Conservation (phyloP, 2,797 vertebrate species). For the Sebastes trivittatus region DNA sequence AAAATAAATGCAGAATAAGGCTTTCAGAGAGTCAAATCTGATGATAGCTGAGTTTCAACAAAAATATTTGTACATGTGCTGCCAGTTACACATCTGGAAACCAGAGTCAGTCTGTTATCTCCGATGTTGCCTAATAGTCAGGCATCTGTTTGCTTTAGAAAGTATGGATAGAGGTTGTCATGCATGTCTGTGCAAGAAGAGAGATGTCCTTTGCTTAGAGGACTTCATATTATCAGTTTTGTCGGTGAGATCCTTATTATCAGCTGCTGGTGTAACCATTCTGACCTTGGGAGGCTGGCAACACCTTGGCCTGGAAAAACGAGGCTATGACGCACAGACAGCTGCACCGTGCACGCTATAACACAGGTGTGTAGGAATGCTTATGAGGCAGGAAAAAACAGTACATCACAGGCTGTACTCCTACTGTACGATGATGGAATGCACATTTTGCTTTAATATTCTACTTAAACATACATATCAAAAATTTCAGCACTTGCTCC, state of each 20-base stretch:
- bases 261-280: slow-evolving; percentile 29
- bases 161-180: not conserved
- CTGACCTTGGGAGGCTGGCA: slow-evolving; percentile 33
- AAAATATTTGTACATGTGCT: not conserved
- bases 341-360: slow-evolving; percentile 34
- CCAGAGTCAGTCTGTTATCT: not conserved
- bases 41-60: not conserved
- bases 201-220: slow-evolving; percentile 16
- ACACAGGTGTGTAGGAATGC: slow-evolving; percentile 51
- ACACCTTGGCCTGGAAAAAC: slow-evolving; percentile 57
- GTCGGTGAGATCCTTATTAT: slow-evolving; percentile 36
- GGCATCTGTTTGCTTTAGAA: not conserved
- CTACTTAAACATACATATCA: not conserved
- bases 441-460: not conserved
- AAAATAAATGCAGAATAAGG: not conserved
- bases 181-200: not conserved
- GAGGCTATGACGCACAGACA: slow-evolving; percentile 38
- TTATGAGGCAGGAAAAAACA: slow-evolving; percentile 36
- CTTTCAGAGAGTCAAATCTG: not conserved
- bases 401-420: not conserved
- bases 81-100: not conserved
- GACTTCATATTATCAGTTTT: slow-evolving; percentile 28
- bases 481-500: not conserved
- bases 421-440: not conserved
- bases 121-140: not conserved